Conservation (phyloP, 2,888 invertebrate species). For the Formica aserva region DNA sequence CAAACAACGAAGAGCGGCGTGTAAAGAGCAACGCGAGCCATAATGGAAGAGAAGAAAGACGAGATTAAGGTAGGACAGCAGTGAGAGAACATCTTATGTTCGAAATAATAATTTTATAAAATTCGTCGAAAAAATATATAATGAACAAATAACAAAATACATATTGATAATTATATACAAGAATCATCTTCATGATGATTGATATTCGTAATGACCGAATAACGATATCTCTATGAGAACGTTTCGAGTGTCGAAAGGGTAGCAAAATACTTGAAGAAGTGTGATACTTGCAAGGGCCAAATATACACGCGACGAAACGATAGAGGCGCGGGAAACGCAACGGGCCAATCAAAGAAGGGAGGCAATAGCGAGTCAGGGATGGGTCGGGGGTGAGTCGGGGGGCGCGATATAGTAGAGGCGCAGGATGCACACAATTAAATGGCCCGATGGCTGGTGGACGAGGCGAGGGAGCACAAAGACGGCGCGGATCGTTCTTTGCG, state of each 20-base stretch:
- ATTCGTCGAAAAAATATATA: too few species aligned
- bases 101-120: not conserved
- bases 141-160: not conserved
- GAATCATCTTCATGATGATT: not conserved
- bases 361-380: not conserved
- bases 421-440: conserved; percentile 62
- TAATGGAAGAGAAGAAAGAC: not conserved
- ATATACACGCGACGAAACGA: conserved; percentile 2
- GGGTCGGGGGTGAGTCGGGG: conserved; percentile 19
- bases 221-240: not conserved
- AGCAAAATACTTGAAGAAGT: not conserved
- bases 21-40: not conserved
- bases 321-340: conserved; percentile 8
- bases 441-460: conserved; percentile 56
- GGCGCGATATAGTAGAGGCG: conserved; percentile 34
- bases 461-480: conserved; percentile 67
- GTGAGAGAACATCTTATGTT: not conserved
- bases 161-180: not conserved
- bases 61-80: not conserved
- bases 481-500: conserved; percentile 65
- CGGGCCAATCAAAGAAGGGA: conserved; percentile 22
- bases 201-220: not conserved
- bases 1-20: not conserved
- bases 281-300: conserved; percentile 13
- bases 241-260: not conserved